Evolutionary conservation across 2,888 invertebrate species (phyloP).

Genomic region (Helobdella robusta): DNA sequence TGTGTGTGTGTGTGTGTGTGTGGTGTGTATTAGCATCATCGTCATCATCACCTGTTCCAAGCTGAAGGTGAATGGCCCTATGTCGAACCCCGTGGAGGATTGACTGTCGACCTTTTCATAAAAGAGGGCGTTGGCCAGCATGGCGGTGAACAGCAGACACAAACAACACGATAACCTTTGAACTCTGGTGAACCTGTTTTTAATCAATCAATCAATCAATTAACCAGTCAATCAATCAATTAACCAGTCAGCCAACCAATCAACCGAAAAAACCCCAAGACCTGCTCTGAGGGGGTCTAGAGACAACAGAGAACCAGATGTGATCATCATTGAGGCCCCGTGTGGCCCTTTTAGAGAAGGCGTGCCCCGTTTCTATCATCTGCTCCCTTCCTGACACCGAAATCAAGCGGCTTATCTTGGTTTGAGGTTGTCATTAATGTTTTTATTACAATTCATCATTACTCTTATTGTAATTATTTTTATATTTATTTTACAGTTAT

Average conservation of each 20-base stretch:
- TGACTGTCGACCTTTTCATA: slow-evolving; percentile 44
- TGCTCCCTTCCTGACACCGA: slow-evolving; percentile 51
- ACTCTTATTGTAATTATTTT: not conserved
- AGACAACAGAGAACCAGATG: slow-evolving; percentile 54
- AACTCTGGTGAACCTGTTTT: slow-evolving; percentile 47
- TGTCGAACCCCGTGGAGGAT: slow-evolving; percentile 41
- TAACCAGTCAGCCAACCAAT: not conserved
- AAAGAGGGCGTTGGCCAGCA: slow-evolving; percentile 55
- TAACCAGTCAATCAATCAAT: too few species aligned
- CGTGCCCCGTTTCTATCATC: slow-evolving; percentile 50
- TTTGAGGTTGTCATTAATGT: not conserved
- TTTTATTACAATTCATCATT: not conserved
- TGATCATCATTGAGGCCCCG: slow-evolving; percentile 49
- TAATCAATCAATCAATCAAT: too few species aligned
- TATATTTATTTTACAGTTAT: not conserved
- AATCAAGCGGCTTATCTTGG: slow-evolving; percentile 53
- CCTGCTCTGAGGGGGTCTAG: slow-evolving; percentile 51
- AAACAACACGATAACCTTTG: slow-evolving; percentile 52
- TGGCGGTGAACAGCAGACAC: slow-evolving; percentile 51
- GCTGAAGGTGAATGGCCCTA: slow-evolving; percentile 52
- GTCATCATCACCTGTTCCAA: slow-evolving; percentile 51
- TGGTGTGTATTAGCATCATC: slow-evolving; percentile 13
- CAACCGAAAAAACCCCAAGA: slow-evolving; percentile 45
- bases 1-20: too few species aligned
- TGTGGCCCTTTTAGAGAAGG: slow-evolving; percentile 49